Conservation (phyloP, 2,797 vertebrate genomes). For the Neostethus bicornis region DNA sequence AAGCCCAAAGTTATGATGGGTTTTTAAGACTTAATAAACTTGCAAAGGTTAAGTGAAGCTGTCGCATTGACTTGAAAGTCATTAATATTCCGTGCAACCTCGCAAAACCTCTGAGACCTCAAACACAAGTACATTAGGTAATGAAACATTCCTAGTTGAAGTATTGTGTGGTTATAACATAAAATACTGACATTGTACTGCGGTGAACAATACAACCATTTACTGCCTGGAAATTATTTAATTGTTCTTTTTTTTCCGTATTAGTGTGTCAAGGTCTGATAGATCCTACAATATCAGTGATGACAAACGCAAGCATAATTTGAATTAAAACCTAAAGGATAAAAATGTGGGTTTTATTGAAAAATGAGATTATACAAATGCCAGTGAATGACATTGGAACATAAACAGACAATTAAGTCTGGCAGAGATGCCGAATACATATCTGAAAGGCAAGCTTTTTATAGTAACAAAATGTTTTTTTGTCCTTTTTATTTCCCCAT, state of each 20-base stretch:
- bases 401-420: conserved; percentile 12
- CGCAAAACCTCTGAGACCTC: conserved; percentile 7
- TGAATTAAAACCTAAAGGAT: too few species aligned
- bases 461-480: too few species aligned
- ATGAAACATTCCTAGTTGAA: neutral
- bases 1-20: conserved; percentile 28
- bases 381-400: conserved; percentile 15
- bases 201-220: neutral
- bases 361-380: conserved; percentile 30
- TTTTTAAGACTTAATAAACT: conserved; percentile 52
- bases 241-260: neutral
- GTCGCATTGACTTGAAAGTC: conserved; percentile 44
- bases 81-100: conserved; percentile 30
- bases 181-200: neutral
- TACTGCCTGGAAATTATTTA: neutral
- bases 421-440: conserved; percentile 1
- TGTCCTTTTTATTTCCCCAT: neutral
- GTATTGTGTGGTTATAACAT: neutral
- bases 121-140: conserved; percentile 2
- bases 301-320: too few species aligned
- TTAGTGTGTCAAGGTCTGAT: neutral
- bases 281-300: neutral
- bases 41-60: conserved; percentile 47
- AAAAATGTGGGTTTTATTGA: conserved; percentile 8
- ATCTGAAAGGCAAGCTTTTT: neutral